Evolutionary conservation across 2,888 invertebrate genomes (phyloP), one percentile per base, ranked within the genome.

Genomic region (Scaptomyza cyrtandrae): DNA sequence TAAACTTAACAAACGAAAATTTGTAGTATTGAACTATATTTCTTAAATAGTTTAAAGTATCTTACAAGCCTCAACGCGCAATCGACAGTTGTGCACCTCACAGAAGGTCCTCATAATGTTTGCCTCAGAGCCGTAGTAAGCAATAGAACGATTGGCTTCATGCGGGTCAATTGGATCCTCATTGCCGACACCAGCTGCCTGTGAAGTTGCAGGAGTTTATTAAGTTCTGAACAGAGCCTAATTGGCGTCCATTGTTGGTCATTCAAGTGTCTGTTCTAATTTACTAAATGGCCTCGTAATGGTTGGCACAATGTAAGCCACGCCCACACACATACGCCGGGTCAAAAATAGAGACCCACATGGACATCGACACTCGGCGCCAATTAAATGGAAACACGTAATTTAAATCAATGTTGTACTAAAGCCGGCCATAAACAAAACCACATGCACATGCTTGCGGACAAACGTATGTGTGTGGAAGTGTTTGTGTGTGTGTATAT

Each of bases 61-160:
- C 90, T 90, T 78, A 92, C 91, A 91, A 44, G 89, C 76, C 57
- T 89, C 73, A 11, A 90, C 83, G 46, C 89, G 89, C 27, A 91
- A 49, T 19, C 87, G 90, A 49, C 92, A 92, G 35, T 91, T 90
- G 54, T 80, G 85, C 33, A 90, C 71, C 16, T 71, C 62, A 53
- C 92, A 92, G 74, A 91, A 92, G 35, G 90, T 78, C 49, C 77
- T 75, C 54, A 90, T 77, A 41, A 92, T 73, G 49, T 88, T 83
- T 0, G 91, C 91, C 69, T 92, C 92, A 13, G 88, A 81, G 13
- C 92, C 92, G 9, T 67, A 66, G 64, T 76, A 92, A 35, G 71
- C 63, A 19, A 92, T 71, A 24, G 86, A 89, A 44, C 72, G 89
- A 29, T 78, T 74, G 24, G 77, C 65, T 13, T 48, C 67, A 35